Conservation (phyloP, 2,888 invertebrate genomes). For the Luperina testacea region DNA sequence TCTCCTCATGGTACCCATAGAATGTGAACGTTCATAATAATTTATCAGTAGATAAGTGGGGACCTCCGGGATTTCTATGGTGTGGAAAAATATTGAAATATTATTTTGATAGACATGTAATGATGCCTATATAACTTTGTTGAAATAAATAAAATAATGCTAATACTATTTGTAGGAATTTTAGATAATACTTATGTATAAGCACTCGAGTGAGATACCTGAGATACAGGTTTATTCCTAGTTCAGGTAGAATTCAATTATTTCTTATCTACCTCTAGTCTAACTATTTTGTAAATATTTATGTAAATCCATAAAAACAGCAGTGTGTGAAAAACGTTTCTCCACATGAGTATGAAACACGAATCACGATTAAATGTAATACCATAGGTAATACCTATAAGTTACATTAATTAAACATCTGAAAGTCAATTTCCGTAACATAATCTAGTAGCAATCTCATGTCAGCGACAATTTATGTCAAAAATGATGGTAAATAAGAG, state of each 20-base stretch:
- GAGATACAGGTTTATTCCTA: too few species aligned
- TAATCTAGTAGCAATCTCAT: background rate
- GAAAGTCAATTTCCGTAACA: background rate
- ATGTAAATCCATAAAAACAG: too few species aligned
- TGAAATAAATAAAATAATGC: background rate
- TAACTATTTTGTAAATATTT: too few species aligned
- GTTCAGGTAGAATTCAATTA: too few species aligned
- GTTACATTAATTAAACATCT: background rate
- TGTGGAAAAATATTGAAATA: background rate
- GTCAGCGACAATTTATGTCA: background rate
- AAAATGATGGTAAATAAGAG: background rate
- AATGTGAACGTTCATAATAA: constrained; percentile 43
- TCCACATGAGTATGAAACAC: background rate
- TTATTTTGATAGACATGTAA: background rate
- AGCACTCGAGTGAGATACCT: too few species aligned
- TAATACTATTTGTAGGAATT: too few species aligned
- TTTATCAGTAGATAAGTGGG: constrained; percentile 38
- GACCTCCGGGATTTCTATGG: constrained; percentile 31
- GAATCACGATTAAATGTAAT: background rate
- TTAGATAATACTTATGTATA: too few species aligned
- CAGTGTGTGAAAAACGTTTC: background rate
- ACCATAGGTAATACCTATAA: background rate
- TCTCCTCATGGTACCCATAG: constrained; percentile 42
- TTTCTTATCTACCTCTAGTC: too few species aligned
- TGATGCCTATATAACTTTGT: background rate